phyloP scores from a whole-genome alignment of 2,113 vertebrate species.

The Lycocorax pyrrhopterus region DNA sequence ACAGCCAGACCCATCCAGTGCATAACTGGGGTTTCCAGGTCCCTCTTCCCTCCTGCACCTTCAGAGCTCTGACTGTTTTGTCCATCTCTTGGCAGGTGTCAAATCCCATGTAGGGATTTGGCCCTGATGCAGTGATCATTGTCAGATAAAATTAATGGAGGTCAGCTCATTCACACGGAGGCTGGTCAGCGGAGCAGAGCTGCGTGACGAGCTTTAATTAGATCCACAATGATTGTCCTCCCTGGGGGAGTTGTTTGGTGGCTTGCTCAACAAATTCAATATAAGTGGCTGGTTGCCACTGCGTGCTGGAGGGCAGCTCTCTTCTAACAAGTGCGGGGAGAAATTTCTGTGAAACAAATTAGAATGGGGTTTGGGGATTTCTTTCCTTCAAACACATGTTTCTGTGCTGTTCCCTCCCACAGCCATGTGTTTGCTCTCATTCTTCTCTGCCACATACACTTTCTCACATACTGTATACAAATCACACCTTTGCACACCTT shows the following conservation, averaged over 20 bases:
- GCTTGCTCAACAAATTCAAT: not conserved
- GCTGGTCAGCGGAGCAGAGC: not conserved
- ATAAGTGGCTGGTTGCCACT: not conserved
- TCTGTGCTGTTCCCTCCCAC: not conserved
- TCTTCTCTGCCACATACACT: not conserved
- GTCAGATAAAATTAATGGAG: slow-evolving; percentile 16
- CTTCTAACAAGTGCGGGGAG: not conserved
- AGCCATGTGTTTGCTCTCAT: not conserved
- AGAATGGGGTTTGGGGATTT: not conserved
- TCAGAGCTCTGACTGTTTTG: not conserved
- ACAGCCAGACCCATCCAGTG: not conserved
- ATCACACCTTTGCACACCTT: not conserved
- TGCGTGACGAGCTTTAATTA: slow-evolving; percentile 34
- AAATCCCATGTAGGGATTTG: not conserved
- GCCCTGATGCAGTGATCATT: not conserved
- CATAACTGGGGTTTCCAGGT: not conserved
- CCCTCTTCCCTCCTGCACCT: not conserved
- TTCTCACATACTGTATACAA: not conserved
- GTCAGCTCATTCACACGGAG: not conserved
- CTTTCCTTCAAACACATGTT: not conserved
- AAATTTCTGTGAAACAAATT: not conserved
- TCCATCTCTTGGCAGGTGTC: not conserved
- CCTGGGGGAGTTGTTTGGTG: not conserved
- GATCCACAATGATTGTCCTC: not conserved
- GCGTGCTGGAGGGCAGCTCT: not conserved